Conservation (phyloP, 2,888 invertebrate genomes). For the Dolichomitus sp. region DNA sequence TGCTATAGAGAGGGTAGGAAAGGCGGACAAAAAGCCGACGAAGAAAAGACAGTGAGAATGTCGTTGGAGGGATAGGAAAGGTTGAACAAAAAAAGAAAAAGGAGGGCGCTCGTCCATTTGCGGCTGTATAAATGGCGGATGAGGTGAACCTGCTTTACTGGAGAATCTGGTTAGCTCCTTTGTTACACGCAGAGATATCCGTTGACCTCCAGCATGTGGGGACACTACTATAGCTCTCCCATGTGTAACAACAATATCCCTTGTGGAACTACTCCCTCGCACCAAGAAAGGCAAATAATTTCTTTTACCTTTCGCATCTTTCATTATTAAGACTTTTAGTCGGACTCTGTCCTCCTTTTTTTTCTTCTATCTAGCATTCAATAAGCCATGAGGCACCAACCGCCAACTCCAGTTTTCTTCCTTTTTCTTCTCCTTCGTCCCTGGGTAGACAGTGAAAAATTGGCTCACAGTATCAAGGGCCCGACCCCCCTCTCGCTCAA, state of each 20-base stretch:
- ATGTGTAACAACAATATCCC: constrained; percentile 7
- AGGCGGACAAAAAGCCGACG: constrained; percentile 7
- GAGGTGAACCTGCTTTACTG: constrained; percentile 43
- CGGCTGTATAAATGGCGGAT: constrained; percentile 35
- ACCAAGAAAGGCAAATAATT: constrained; percentile 42
- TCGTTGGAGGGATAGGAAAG: constrained; percentile 28
- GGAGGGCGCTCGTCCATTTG: constrained; percentile 20
- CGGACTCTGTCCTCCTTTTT: constrained; percentile 14
- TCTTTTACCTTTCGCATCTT: constrained; percentile 21
- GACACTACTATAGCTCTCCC: background rate
- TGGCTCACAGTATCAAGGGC: constrained; percentile 48
- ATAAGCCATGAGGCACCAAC: constrained; percentile 25
- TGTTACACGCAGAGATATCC: background rate
- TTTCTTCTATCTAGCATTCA: constrained; percentile 1
- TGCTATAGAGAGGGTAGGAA: constrained; percentile 31
- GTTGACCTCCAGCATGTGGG: background rate
- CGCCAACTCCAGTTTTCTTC: constrained; percentile 21
- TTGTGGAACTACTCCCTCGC: constrained; percentile 11
- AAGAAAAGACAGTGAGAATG: constrained; percentile 40
- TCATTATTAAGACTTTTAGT: constrained; percentile 44
- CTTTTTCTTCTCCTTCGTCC: constrained; percentile 6
- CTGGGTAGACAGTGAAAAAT: constrained; percentile 61
- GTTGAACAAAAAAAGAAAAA: constrained; percentile 1
- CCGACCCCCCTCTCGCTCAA: constrained; percentile 29
- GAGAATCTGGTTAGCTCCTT: constrained; percentile 12